Percentiles rank a stretch among this genome's conserved stretches.
These are phyloP conservation scores for Meloidogyne hapla DNA, from an alignment of 1,140 invertebrate species.

Conservation along the genomic window DNA sequence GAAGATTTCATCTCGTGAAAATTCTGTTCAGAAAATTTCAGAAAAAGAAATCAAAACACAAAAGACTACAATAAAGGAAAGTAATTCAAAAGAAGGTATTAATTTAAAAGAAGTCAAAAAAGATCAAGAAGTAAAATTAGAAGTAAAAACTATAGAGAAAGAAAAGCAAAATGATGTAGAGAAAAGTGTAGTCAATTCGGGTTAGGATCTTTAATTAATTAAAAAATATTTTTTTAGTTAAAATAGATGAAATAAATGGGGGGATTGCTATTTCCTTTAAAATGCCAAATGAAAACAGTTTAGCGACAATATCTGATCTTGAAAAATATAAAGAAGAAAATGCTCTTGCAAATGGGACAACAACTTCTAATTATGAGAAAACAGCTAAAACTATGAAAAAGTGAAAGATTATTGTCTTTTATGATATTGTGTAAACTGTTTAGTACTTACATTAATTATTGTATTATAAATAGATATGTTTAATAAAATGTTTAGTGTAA, in stretches of 20 bases:
- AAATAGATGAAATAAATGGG: background rate
- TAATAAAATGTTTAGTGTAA: too few relatives aligned
- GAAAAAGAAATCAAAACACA: background rate
- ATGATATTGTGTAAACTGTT: background rate
- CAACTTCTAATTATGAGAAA: constrained; percentile 10
- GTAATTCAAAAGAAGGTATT: background rate
- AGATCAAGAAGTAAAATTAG: background rate
- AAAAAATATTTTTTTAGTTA: background rate
- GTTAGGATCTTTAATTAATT: background rate
- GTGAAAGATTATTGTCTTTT: background rate
- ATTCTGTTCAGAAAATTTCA: background rate
- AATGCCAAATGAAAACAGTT: background rate
- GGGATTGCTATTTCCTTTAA: background rate
- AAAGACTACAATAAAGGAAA: background rate
- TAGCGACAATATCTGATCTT: constrained; percentile 12
- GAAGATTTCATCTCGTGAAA: background rate
- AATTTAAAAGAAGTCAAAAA: background rate
- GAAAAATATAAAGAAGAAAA: constrained; percentile 14
- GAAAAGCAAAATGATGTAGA: background rate
- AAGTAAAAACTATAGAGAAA: background rate
- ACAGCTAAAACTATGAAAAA: background rate
- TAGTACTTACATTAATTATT: background rate
- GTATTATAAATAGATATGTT: too few relatives aligned
- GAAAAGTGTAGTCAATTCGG: background rate
- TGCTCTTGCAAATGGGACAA: background rate